Base-by-base conservation (phyloP, 1,140 invertebrate species). In the Listronotus bonariensis region DNA sequence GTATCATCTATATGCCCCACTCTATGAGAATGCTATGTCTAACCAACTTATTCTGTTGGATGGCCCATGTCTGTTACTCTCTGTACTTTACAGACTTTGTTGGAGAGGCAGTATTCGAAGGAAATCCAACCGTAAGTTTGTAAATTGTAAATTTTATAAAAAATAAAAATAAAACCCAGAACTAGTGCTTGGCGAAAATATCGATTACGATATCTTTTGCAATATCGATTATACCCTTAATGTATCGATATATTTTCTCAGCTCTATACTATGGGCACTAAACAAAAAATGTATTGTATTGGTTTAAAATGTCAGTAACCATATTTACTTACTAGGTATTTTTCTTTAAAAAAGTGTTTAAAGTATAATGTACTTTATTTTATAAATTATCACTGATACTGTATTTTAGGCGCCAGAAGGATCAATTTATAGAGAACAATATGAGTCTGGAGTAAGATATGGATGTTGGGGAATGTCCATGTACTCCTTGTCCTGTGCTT, bases 31-130 rank as follows among this genome's bases (percentile, higher is more conserved):
- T 95, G 69, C 84, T 98, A 0, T 98, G 96, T 74, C 66, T 97
- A 3, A 97, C 95, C 0, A 98, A 98, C 82, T 82, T 97, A 0
- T 97, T 97, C 78, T 97, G 93, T 75, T 98, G 96, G 96, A 97
- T 96, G 93, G 93, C 95, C 0, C 91, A 98, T 58, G 93, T 98
- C 1, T 97, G 94, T 77, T 98, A 98, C 75, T 97, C 95, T 0
- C 81, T 98, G 0, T 98, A 97, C 78, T 98, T 98, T 77, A 98
- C 96, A 0, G 95, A 98, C 80, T 98, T 97, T 77, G 95, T 98
- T 6, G 96, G 95, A 0, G 94, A 98, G 80, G 89, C 92, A 31
- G 93, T 98, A n/a, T 98, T 92, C 76, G 84, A 86, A n/a, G 95
- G 95, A 0, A 86, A 96, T 83, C 95, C 95, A 18, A 88, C 86